These are phyloP conservation scores for Papilio helenus DNA, from an alignment of 1,140 invertebrate genomes.

Conservation along the genomic window DNA sequence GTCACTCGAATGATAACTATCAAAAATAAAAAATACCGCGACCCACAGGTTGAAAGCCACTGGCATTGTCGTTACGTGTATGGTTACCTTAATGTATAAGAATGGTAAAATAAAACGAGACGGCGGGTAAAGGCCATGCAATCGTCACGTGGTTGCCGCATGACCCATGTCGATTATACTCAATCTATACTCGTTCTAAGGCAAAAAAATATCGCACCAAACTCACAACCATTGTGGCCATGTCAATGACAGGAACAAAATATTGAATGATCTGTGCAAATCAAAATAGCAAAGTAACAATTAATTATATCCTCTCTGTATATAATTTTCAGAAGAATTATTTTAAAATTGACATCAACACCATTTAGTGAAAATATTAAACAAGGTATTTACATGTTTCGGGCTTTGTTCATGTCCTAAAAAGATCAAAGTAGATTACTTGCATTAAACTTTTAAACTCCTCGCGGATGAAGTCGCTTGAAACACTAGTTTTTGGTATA, in stretches of 20 bases:
- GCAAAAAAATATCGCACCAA: not conserved
- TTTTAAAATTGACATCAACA: no score
- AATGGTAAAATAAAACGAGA: constrained; percentile 8
- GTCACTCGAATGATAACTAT: not conserved
- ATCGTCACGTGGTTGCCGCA: not conserved
- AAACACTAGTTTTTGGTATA: no score
- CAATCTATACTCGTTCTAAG: not conserved
- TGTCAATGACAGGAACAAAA: no score
- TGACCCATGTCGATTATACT: not conserved
- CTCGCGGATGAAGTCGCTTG: no score
- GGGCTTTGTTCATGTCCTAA: no score
- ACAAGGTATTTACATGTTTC: no score
- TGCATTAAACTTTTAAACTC: no score
- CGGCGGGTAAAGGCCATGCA: constrained; percentile 23
- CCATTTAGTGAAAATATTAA: no score
- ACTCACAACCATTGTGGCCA: not conserved
- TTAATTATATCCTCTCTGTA: no score
- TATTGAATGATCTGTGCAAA: no score
- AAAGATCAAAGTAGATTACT: no score
- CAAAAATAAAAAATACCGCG: not conserved
- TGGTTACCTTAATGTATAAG: constrained; percentile 18
- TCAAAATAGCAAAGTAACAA: not conserved
- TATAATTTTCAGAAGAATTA: no score
- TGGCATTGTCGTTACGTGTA: not conserved
- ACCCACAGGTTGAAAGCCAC: not conserved